Conservation (phyloP, 2,888 invertebrate species). For the Tigriopus californicus region DNA sequence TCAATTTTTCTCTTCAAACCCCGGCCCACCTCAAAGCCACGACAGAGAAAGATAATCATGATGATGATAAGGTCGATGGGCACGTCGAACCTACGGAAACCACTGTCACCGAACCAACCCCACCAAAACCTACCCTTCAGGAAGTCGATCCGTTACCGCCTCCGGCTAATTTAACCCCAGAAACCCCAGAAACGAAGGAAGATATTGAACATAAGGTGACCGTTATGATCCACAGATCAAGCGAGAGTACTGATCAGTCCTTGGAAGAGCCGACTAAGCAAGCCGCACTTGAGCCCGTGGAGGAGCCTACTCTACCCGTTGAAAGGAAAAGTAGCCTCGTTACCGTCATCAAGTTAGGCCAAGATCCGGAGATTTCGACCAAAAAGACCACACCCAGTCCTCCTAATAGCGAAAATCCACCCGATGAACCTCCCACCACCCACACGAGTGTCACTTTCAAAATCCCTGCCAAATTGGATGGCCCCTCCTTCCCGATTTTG, state of each 20-base stretch:
- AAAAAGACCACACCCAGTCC: background rate
- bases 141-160: too few relatives aligned
- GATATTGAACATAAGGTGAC: slow-evolving; percentile 4
- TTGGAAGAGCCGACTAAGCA: background rate
- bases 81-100: background rate
- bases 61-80: too few relatives aligned
- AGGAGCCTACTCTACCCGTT: too few relatives aligned
- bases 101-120: too few relatives aligned
- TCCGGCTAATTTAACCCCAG: background rate
- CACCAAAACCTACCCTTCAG: too few relatives aligned
- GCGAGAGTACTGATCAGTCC: background rate
- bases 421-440: background rate
- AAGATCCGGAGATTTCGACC: background rate
- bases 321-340: background rate
- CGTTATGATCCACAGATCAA: background rate
- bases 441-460: background rate
- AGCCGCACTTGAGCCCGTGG: background rate
- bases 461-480: background rate
- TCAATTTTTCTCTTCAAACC: slow-evolving; percentile 10
- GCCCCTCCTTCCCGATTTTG: slow-evolving; percentile 1
- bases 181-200: background rate
- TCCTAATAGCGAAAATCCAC: background rate
- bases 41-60: background rate
- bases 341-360: background rate
- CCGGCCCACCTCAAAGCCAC: background rate